Evolutionary conservation across 2,888 invertebrate genomes (phyloP).

Genomic region (Mycogona germanica): DNA sequence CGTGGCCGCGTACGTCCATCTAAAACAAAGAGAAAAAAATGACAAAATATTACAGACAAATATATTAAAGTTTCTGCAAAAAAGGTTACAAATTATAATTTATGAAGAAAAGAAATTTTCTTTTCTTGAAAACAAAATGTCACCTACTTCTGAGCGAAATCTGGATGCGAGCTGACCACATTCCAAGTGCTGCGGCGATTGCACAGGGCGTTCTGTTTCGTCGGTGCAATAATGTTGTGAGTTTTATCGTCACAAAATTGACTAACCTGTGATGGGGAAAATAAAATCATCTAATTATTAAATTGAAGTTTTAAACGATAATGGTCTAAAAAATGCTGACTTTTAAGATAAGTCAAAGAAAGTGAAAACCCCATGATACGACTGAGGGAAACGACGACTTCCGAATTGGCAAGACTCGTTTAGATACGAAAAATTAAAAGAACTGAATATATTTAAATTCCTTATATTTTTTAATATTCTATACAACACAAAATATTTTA

Average conservation of each 20-base stretch:
- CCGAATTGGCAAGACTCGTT: too few species aligned
- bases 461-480: too few species aligned
- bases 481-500: too few species aligned
- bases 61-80: neutral
- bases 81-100: neutral
- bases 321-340: too few species aligned
- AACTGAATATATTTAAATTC: too few species aligned
- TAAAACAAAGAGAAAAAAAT: neutral
- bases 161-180: constrained; percentile 29
- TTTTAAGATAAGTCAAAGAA: too few species aligned
- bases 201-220: constrained; percentile 33
- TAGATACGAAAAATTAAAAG: too few species aligned
- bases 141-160: constrained; percentile 26
- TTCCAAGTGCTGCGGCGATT: constrained; percentile 31
- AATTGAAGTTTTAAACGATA: too few species aligned
- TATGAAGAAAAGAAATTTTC: neutral
- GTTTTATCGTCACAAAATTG: constrained; percentile 29
- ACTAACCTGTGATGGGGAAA: constrained; percentile 24
- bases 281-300: neutral
- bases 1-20: constrained; percentile 5
- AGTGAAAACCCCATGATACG: too few species aligned
- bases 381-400: too few species aligned
- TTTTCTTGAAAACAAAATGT: neutral
- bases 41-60: neutral
- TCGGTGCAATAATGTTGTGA: constrained; percentile 30